Evolutionary conservation across 2,113 vertebrate genomes (phyloP).

Genomic region (Cromileptes altivelis): DNA sequence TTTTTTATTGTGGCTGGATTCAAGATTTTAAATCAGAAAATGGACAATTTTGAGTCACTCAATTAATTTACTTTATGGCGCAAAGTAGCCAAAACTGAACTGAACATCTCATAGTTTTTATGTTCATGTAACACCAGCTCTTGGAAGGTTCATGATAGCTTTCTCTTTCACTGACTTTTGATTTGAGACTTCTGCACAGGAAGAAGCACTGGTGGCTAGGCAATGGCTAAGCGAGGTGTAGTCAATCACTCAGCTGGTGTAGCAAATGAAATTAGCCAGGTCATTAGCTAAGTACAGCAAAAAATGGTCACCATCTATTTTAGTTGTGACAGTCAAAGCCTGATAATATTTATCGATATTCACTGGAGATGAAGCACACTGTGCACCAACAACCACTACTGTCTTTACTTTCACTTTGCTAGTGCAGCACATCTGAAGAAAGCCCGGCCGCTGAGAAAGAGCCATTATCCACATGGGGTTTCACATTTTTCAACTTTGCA

Average conservation of each 20-base stretch:
- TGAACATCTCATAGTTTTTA: neutral
- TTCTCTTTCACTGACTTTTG: neutral
- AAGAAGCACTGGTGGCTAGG: neutral
- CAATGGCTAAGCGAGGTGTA: constrained; percentile 13
- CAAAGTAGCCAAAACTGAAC: neutral
- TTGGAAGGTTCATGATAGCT: neutral
- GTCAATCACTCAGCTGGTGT: constrained; percentile 19
- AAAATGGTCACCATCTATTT: constrained; percentile 11
- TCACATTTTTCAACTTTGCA: neutral
- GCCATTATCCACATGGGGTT: neutral
- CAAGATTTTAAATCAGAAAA: neutral
- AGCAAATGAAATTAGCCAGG: constrained; percentile 29
- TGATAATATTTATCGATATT: constrained; percentile 13
- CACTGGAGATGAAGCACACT: constrained; percentile 1
- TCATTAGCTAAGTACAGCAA: constrained; percentile 39
- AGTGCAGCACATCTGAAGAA: neutral
- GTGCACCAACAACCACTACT: neutral
- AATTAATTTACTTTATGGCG: too few relatives aligned
- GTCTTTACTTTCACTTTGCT: neutral
- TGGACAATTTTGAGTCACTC: too few relatives aligned
- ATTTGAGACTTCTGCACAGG: neutral
- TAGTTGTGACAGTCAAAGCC: neutral
- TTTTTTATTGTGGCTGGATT: neutral
- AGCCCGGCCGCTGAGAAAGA: neutral
- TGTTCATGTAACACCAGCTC: neutral